Evolutionary conservation across 2,113 vertebrate genomes (phyloP).

Genomic region (Aplodontia rufa): DNA sequence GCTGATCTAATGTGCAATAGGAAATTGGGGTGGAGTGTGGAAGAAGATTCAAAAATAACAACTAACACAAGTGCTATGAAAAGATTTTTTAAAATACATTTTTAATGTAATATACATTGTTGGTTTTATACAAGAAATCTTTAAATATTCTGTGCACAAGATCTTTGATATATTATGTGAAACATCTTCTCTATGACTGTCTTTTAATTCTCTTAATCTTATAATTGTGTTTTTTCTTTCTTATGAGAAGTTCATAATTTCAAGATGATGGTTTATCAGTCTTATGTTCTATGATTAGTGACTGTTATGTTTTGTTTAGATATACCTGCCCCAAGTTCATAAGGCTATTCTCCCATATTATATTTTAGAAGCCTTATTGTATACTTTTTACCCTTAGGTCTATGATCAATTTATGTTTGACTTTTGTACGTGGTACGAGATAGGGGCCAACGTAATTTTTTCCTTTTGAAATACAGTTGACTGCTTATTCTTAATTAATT

Average conservation of each 20-base stretch:
- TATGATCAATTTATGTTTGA: neutral
- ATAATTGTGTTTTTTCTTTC: neutral
- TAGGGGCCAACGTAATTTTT: neutral
- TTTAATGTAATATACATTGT: neutral
- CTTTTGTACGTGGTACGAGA: constrained; percentile 9
- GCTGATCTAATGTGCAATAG: no score
- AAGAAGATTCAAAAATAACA: no score
- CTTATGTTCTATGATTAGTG: neutral
- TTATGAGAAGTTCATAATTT: constrained; percentile 15
- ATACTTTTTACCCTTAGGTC: neutral
- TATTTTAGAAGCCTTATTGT: constrained; percentile 12
- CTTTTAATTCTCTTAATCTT: neutral
- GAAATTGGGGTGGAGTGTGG: no score
- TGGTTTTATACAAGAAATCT: neutral
- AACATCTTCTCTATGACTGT: neutral
- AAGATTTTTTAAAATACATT: no score
- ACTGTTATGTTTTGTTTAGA: neutral
- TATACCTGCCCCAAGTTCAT: neutral
- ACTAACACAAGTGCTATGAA: no score
- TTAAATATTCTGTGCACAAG: neutral
- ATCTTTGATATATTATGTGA: neutral
- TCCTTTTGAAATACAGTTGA: constrained; percentile 5
- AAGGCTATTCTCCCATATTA: neutral
- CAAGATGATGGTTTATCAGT: neutral
- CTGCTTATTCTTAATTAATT: neutral